Evolutionary conservation across 2,888 invertebrate genomes (phyloP), one percentile per base, ranked within the genome.

Genomic region (Hypomecis punctinalis): DNA sequence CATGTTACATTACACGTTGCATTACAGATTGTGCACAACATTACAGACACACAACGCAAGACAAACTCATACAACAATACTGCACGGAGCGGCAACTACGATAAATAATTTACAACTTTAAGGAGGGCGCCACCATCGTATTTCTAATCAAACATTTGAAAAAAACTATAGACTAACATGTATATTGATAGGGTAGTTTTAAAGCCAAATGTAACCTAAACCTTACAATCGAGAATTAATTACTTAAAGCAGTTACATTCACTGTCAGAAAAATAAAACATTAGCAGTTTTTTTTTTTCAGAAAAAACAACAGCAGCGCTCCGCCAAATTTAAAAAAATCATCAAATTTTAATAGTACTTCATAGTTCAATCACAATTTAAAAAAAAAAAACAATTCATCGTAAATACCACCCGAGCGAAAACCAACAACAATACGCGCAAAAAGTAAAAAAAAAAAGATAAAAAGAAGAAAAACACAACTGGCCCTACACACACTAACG

Each of bases 61-160:
- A 65, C 54, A 51, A 60, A 65, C 62, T 57, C 63, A 53, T 61
- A 23, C 37, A 61, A 55, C 42, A 49, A 61, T 35, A n/a, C 37
- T 51, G 5, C 46, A 33, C 40, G 40, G 23, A 39, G 6, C 40
- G 33, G 39, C 10, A 10, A 5, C 7, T 2, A 11, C 46, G 33
- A 55, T n/a, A 6, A 33, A 52, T 10, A 40, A 5, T 40, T 47
- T 6, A 43, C 43, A n/a, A 43, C 6, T n/a, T 43, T 43, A n/a
- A 40, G 40, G 40, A 9, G 40, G 40, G 7, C 40, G 40, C 40
- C 40, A 40, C 40, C 7, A 40, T 40, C 40, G 40, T 3, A 40
- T 40, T 40, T 10, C 40, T 40, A 10, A 40, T 9, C 40, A 40
- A 0, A 5, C 10, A 9, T 7, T 23, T 23, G 23, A 23, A 23